Base-by-base conservation (phyloP, 2,797 vertebrate genomes). In the Linurgus olivaceus region DNA sequence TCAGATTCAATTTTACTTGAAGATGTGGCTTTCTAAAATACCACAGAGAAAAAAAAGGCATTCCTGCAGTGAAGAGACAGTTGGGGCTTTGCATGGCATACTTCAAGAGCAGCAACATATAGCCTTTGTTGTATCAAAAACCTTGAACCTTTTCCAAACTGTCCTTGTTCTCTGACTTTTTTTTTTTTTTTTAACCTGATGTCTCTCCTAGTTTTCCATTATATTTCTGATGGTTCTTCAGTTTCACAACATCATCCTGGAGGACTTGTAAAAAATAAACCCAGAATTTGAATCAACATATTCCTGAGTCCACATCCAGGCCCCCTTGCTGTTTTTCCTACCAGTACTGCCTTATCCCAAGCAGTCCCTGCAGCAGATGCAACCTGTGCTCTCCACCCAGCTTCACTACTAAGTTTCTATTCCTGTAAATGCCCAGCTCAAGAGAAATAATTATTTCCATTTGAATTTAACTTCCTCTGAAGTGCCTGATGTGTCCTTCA, bases 11-110 rank as follows among this genome's bases (percentile, higher is more conserved):
- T 62, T 89, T 70, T 65, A 74, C 54, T 57, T 62, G 47, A 94
- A 91, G 58, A 94, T 45, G 45, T 26, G 33, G 54, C 58, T 88
- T 91, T 91, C 65, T 90, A 40, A 83, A 85, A 68, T 21, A 71
- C 40, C 63, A 61, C 17, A 85, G 52, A 63, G 29, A 29, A 23
- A 59, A 79, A 17, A 72, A 86, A 90, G 4, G n/a, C 42, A 80
- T 77, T 94, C 76, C 80, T 82, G 48, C 61, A 85, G 50, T 47
- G 72, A 88, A 93, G 52, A 68, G 50, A 84, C 33, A 85, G 10
- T 4, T 37, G 33, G 31, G 28, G 47, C 9, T 81, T 78, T 84
- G 47, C 58, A 62, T 29, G 42, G n/a, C 52, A 91, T 52, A 67
- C 42, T 88, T 83, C 57, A 84, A 84, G 47, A 84, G 54, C 47